Base-by-base conservation (phyloP, 92 coral and sea anemone species). In the Virgularia gustaviana region DNA sequence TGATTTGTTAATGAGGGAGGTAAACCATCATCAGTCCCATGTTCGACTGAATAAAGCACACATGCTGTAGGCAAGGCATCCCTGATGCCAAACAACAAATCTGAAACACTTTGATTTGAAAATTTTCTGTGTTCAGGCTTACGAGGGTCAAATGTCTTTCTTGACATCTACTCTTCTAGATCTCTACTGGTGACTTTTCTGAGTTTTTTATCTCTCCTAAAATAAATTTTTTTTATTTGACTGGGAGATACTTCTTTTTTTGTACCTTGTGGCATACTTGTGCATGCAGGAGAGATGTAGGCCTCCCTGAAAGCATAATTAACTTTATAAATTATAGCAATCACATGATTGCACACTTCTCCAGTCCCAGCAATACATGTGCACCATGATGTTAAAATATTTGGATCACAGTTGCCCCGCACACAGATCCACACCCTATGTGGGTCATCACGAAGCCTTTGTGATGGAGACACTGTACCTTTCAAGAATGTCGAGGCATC, bases 41-140 rank as follows among this genome's bases (percentile, higher is more conserved):
- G 30, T 35, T 63, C 70, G 57, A 70, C n/a, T 54, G 83, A 78
- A 78, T 56, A 54, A 42, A 79, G 79, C 39, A 78, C 78, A 58
- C 70, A 73, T 22, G 78, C 83, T 70, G 34, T 55, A 29, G 71
- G 57, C 55, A 27, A 70, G 33, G 20, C 36, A 39, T 63, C 68
- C 70, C 70, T 78, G 20, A 78, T 78, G 78, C 56, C 71, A 62
- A n/a, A n/a, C n/a, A n/a, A n/a, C n/a, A n/a, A n/a, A n/a, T n/a
- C n/a, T 20, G 88, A 83, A 23, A 83, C 88, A 56, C 80, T 67
- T 39, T 81, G 79, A 79, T 84, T 79, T 19, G 86, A 71, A 52
- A 85, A 63, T 60, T 44, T 36, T 42, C 84, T 85, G 55, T 81
- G 81, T 45, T 79, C 57, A 8, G 81, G 83, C 58, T 73, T 81